Percentiles rank a stretch among this genome's conserved stretches.
phyloP scores from a whole-genome alignment of 2,797 vertebrate species.

The Poeciliopsis infans region DNA sequence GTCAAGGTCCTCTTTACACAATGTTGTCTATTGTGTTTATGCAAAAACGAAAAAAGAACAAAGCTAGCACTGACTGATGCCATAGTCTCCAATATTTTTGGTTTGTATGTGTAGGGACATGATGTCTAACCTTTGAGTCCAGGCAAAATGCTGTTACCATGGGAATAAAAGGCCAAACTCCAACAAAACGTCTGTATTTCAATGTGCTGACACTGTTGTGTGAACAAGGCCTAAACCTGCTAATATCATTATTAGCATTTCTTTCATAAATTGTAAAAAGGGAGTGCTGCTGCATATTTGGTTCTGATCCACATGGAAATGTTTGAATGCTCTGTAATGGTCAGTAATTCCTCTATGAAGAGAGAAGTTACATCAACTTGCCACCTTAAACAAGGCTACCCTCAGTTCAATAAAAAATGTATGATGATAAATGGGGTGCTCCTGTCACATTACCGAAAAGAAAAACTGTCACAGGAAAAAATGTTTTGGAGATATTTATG shows the following conservation, averaged over 20 bases:
- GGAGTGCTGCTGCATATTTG: conserved; percentile 17
- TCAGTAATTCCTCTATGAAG: conserved; percentile 19
- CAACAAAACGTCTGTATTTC: neutral
- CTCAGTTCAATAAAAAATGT: conserved; percentile 16
- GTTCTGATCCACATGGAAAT: conserved; percentile 24
- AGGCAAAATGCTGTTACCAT: neutral
- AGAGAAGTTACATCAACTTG: conserved; percentile 20
- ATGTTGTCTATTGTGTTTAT: too few species aligned
- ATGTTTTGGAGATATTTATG: neutral
- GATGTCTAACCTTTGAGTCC: neutral
- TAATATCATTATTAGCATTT: neutral
- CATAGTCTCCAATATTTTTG: neutral
- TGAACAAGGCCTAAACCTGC: conserved; percentile 13
- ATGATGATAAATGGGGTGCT: neutral
- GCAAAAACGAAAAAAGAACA: neutral
- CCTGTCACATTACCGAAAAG: conserved; percentile 1
- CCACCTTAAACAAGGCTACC: conserved; percentile 4
- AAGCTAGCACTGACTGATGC: neutral
- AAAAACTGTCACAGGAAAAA: conserved; percentile 8
- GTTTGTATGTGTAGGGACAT: neutral
- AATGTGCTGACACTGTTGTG: neutral
- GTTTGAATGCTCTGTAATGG: conserved; percentile 20
- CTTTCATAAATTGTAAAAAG: conserved; percentile 8
- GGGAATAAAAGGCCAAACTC: neutral
- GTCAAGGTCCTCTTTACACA: too few species aligned